Base-by-base conservation (phyloP, 2,797 vertebrate species). In the Zenarchopterus dispar region DNA sequence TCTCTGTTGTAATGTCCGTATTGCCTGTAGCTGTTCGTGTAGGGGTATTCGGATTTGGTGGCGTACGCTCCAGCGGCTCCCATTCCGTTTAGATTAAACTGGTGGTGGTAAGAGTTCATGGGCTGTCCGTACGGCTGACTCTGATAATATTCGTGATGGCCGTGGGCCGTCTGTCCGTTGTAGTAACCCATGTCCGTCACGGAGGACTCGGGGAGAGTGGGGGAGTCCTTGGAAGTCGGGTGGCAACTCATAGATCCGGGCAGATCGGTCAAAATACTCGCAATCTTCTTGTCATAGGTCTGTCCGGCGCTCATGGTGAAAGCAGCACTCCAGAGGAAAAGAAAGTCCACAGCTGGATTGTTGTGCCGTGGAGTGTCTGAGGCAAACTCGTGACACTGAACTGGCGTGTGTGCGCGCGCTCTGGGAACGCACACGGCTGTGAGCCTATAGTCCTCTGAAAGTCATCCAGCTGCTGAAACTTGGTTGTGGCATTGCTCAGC, bases 141-240 rank as follows among this genome's bases (percentile, higher is more conserved):
- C 46, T 96, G 92, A 70, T 95, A 99, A 64, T 95, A 99, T 60
- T 99, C 97, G 51, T 97, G 97, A 48, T 98, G 96, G 68, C 92
- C 79, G 62, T 92, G 91, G 33, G 84, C 69, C 68, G 92, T 79
- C 46, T 95, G 94, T 22, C 93, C 90, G 76, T 94, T 97, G 92
- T 97, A 99, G 92, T 97, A 99, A 86, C 97, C 97, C 94, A 98
- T 92, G 68, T 99, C 97, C 42, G 97, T 98, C 84, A 98, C 95
- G 0, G 97, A 95, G 3, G 97, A 98, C 89, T 99, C 97, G 0
- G 97, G 97, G 15, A 98, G 92, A 3, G 97, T 98, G 16, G 97
- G 97, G 3, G 97, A 98, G 89, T 99, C 97, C 92, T 99, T 99
- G 84, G 96, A 96, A 77, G 90, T 94, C 21, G 96, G 95, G 82